Conservation (phyloP, 2,797 vertebrate genomes). For the Simalia tracyae region DNA sequence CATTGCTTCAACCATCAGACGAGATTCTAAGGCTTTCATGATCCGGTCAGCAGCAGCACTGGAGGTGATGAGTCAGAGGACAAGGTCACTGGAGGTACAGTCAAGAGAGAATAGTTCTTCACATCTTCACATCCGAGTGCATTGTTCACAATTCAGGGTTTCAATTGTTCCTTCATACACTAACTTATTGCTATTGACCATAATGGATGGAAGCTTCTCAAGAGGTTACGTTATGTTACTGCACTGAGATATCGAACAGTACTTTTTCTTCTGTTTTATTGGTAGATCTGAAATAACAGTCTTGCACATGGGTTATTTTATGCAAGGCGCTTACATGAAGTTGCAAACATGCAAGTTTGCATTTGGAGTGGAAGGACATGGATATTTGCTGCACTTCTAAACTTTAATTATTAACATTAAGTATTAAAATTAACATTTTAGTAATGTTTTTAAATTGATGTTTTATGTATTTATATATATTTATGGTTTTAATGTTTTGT, state of each 20-base stretch:
- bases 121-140: not conserved
- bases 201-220: not conserved
- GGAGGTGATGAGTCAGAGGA: not conserved
- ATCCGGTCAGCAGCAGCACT: not conserved
- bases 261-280: not conserved
- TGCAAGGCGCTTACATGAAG: not conserved
- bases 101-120: not conserved
- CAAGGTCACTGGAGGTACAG: not conserved
- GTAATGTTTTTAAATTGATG: too few relatives aligned
- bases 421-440: too few relatives aligned
- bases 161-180: not conserved
- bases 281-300: not conserved
- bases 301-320: not conserved
- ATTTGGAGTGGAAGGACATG: not conserved
- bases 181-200: too few relatives aligned
- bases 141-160: not conserved
- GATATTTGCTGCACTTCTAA: not conserved
- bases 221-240: not conserved
- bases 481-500: too few relatives aligned
- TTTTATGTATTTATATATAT: too few relatives aligned
- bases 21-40: not conserved
- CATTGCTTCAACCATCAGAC: not conserved
- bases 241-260: not conserved
- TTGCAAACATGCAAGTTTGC: not conserved
- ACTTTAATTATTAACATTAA: not conserved